These are phyloP conservation scores for Zaprionus lachaisei DNA, from an alignment of 1,140 invertebrate genomes.

Conservation along the genomic window DNA sequence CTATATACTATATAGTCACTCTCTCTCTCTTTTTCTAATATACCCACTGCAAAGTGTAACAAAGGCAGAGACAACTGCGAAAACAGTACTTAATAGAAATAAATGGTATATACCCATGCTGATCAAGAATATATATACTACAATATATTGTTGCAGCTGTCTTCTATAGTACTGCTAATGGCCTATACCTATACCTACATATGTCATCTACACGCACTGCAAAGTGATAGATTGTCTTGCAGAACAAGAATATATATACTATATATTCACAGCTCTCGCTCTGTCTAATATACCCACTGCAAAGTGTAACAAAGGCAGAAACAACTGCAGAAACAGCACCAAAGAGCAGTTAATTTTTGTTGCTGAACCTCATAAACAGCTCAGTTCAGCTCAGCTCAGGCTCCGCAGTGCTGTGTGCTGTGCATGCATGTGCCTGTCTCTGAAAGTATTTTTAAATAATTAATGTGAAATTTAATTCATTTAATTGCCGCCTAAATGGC, in stretches of 20 bases:
- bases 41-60: not conserved
- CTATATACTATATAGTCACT: too few relatives aligned
- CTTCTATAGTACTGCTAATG: too few relatives aligned
- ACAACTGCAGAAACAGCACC: slow-evolving; percentile 17
- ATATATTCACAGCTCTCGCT: not conserved
- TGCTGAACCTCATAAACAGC: slow-evolving; percentile 38
- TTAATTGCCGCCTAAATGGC: slow-evolving; percentile 66
- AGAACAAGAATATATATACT: not conserved
- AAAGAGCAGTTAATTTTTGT: slow-evolving; percentile 47
- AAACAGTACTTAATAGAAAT: too few relatives aligned
- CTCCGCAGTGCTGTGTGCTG: not conserved
- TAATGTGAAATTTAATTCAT: slow-evolving; percentile 76
- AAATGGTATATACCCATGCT: too few relatives aligned
- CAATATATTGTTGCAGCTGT: too few relatives aligned
- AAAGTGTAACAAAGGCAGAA: not conserved
- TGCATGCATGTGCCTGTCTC: slow-evolving; percentile 15
- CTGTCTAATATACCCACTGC: not conserved
- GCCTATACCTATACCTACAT: too few relatives aligned
- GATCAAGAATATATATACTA: too few relatives aligned
- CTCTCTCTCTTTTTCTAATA: too few relatives aligned
- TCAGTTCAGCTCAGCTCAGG: not conserved
- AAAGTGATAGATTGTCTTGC: too few relatives aligned
- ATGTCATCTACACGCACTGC: too few relatives aligned
- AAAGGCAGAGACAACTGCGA: not conserved
- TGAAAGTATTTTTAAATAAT: slow-evolving; percentile 56